These are phyloP conservation scores for Ploceus nigricollis DNA, from an alignment of 2,113 vertebrate species.

Conservation along the genomic window DNA sequence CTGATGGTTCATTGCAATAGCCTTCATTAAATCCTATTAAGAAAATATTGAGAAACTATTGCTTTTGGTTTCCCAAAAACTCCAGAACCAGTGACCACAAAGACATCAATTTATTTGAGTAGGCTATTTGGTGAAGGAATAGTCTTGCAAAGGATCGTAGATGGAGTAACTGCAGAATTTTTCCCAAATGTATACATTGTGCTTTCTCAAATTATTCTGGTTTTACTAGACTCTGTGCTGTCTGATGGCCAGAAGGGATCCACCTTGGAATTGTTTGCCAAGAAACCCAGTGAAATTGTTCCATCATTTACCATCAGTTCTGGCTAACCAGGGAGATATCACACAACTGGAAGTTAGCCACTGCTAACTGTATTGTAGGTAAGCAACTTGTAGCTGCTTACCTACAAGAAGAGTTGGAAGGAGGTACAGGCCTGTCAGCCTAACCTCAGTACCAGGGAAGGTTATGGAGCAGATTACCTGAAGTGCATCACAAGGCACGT, in stretches of 20 bases:
- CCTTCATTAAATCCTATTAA: neutral
- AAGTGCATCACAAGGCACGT: neutral
- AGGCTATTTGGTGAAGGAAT: neutral
- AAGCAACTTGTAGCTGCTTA: too few relatives aligned
- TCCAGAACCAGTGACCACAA: neutral
- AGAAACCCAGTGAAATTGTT: neutral
- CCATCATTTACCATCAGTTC: neutral
- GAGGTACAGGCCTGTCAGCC: neutral
- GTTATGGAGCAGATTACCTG: neutral
- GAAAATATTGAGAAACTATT: neutral
- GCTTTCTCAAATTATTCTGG: neutral
- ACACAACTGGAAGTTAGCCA: neutral
- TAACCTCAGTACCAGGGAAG: too few relatives aligned
- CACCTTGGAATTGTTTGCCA: neutral
- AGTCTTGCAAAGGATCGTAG: neutral
- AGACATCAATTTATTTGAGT: neutral
- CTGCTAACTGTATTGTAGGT: too few relatives aligned
- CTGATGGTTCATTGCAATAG: neutral
- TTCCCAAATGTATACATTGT: neutral
- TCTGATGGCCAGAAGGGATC: neutral
- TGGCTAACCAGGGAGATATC: neutral
- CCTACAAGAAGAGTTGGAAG: neutral
- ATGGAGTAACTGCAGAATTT: neutral
- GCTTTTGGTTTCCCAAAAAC: neutral
- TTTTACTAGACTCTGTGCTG: neutral